Conservation (phyloP, 2,797 vertebrate species). For the Urosaurus nigricauda region DNA sequence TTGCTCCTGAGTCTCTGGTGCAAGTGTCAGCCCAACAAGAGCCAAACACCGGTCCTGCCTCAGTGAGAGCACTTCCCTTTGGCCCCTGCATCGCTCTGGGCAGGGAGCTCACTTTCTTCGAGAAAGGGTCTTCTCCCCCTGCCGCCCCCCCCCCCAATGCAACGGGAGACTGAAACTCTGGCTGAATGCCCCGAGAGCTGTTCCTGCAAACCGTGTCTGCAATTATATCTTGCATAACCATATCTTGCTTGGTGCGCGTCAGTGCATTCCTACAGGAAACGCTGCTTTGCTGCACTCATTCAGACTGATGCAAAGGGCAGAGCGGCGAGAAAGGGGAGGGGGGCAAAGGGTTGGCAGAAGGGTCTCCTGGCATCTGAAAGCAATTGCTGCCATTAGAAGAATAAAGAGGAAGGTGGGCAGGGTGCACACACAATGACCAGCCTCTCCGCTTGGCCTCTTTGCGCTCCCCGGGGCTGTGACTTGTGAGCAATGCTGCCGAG, state of each 20-base stretch:
- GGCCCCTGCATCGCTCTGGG: background rate
- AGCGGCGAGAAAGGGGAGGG: background rate
- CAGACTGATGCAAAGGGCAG: background rate
- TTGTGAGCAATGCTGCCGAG: background rate
- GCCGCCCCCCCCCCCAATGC: too few species aligned
- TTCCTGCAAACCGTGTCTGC: background rate
- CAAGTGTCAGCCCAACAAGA: background rate
- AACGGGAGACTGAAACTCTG: background rate
- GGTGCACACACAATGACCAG: background rate
- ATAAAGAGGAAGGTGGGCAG: background rate
- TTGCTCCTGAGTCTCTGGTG: background rate
- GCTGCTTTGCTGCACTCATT: background rate
- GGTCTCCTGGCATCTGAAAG: background rate
- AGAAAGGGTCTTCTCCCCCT: too few species aligned
- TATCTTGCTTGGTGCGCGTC: background rate
- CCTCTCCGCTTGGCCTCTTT: background rate
- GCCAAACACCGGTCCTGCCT: background rate
- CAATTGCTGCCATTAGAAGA: background rate
- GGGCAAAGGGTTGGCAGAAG: background rate
- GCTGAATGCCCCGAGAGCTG: background rate
- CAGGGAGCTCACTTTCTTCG: background rate
- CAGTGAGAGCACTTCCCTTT: background rate
- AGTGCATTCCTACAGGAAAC: slow-evolving; percentile 3
- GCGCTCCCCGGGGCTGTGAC: background rate
- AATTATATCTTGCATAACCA: slow-evolving; percentile 17